Base-by-base conservation (phyloP, 2,113 vertebrate genomes). In the Columba livia region DNA sequence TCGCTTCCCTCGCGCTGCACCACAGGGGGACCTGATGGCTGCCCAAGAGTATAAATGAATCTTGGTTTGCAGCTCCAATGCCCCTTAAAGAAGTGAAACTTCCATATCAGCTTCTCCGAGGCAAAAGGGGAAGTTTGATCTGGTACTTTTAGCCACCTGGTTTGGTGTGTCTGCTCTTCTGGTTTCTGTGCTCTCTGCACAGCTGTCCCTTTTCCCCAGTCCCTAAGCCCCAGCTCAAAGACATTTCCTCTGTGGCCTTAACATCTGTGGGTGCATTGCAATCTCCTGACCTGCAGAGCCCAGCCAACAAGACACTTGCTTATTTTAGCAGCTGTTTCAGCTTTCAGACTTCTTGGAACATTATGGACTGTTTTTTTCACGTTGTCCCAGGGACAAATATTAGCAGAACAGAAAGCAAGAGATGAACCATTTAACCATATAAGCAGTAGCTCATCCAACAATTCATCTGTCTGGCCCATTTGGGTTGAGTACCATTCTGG, bases 301-400 rank as follows among this genome's bases (percentile, higher is more conserved):
- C 61, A 47, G 94, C 93, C 94, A 97, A 88, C 86, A 74, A 90
- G 80, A 75, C 82, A 90, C 80, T 96, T 86, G 92, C 93, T 94
- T 96, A 93, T 96, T 97, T 96, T 96, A 96, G 95, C 93, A 96
- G 96, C 95, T 97, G 95, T 93, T 96, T 94, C 88, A 94, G 92
- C 80, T 90, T 93, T 93, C 40, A 82, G 83, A 32, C 40, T 81
- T 87, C 71, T 92, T 94, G 95, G 96, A 97, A 96, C 88, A 56
- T 82, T 38, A 38, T n/a, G 94, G 86, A 82, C 84, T 92, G 72
- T 70, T 44, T 91, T 88, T 92, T 90, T 51, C 61, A 53, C 53
- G 89, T 92, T 84, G 85, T 95, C 94, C 90, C 92, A 91, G 86
- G 73, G 74, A 81, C 62, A 92, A 95, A 90, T 81, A 70, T 57